Base-by-base conservation (phyloP, 2,888 invertebrate species). In the Lobophora halterata region DNA sequence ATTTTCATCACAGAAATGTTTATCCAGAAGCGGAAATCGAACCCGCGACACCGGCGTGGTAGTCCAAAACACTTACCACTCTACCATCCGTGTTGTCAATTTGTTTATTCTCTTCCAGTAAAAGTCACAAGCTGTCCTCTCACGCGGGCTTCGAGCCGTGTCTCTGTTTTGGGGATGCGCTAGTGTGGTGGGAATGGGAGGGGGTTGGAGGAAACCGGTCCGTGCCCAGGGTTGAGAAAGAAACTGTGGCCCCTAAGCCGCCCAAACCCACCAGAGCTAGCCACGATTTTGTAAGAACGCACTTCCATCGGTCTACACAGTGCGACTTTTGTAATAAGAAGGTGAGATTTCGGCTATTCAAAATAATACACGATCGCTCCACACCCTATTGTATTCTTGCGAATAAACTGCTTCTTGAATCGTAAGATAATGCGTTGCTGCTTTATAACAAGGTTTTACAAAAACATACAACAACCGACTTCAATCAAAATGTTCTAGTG, bases 321-420 rank as follows among this genome's bases (percentile, higher is more conserved):
- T 97, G 97, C 71, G 95, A 96, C 72, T 97, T 96, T 74, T 97
- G 97, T 81, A 93, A 95, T 43, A 97, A 96, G 71, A 97, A 97
- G 91, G 95, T 94, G 61, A 54, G 43, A n/a, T n/a, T n/a, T n/a
- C n/a, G n/a, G n/a, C n/a, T n/a, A n/a, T n/a, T n/a, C n/a, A 14
- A 14, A 14, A 14, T 14, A 14, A 3, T 14, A 5, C 3, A 14
- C 5, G 14, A 14, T 14, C 3, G 3, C 5, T 14, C 14, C 3
- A 3, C 14, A 3, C 14, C 5, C 3, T 3, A 17, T 5, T 17
- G 17, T 17, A n/a, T 2, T 14, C 14, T 5, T 17, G 2, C 17
- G 17, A 17, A n/a, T n/a, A 2, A n/a, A 2, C n/a, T n/a, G n/a
- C n/a, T n/a, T n/a, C n/a, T n/a, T n/a, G n/a, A n/a, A n/a, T n/a